Evolutionary conservation across 2,113 vertebrate species (phyloP).

Genomic region (Phyllostomus hastatus): DNA sequence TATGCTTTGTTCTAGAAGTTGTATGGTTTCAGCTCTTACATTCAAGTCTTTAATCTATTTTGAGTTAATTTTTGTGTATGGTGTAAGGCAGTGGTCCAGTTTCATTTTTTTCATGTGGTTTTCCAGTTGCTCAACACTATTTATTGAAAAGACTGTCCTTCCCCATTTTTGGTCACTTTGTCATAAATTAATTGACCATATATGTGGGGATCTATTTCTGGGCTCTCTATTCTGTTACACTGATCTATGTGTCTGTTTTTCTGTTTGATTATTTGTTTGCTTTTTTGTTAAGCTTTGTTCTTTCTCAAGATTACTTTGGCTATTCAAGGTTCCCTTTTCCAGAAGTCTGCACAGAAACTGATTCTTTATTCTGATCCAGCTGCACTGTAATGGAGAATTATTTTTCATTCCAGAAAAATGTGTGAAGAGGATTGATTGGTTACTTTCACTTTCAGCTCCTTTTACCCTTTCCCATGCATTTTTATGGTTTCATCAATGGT

Average conservation of each 20-base stretch:
- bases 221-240: not conserved
- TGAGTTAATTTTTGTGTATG: not conserved
- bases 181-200: not conserved
- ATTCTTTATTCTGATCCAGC: not conserved
- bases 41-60: not conserved
- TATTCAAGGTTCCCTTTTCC: not conserved
- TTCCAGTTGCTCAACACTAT: not conserved
- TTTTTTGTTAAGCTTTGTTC: not conserved
- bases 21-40: not conserved
- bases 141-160: not conserved
- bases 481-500: not conserved
- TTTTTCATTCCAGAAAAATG: not conserved
- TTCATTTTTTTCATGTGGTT: not conserved
- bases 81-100: not conserved
- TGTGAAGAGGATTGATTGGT: not conserved
- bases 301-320: not conserved
- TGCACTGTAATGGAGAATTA: not conserved
- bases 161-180: not conserved
- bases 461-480: not conserved
- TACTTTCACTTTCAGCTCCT: not conserved
- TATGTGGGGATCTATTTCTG: not conserved
- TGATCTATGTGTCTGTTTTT: not conserved
- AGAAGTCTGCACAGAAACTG: not conserved
- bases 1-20: not conserved
- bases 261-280: not conserved